Conservation (phyloP, 2,888 invertebrate genomes). For the Chloroclysta siterata region DNA sequence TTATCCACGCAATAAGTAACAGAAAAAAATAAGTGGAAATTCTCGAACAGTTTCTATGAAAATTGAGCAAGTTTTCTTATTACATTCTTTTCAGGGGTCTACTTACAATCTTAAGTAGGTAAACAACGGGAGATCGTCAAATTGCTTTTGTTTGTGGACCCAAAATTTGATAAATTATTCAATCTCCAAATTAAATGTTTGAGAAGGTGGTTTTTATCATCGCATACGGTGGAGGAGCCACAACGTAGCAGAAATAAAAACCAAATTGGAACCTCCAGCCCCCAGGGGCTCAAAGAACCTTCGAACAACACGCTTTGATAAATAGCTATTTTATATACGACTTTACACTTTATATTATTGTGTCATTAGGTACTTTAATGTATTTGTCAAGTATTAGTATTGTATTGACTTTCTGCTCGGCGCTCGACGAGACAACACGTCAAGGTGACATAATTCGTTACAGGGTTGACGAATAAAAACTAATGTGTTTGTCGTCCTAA, state of each 20-base stretch:
- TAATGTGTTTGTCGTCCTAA: no score
- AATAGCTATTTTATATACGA: background rate
- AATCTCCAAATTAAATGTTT: conserved; percentile 38
- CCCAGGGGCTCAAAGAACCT: background rate
- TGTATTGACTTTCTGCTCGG: no score
- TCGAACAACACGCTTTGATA: background rate
- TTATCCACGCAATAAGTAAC: conserved; percentile 2
- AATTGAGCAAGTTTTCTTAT: conserved; percentile 18
- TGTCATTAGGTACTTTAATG: background rate
- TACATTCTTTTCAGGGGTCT: conserved; percentile 33
- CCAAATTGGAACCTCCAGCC: background rate
- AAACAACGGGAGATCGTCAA: conserved; percentile 24
- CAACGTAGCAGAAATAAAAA: background rate
- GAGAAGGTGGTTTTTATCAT: conserved; percentile 24
- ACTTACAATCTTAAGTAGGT: conserved; percentile 16
- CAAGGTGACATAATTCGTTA: no score
- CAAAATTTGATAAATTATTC: conserved; percentile 43
- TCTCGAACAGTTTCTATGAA: conserved; percentile 13
- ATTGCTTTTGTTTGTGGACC: conserved; percentile 34
- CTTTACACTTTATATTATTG: background rate
- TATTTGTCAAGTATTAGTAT: no score
- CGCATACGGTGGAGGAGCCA: background rate
- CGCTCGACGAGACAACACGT: no score
- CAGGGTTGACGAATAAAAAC: no score
- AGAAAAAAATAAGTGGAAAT: conserved; percentile 19